Conservation (phyloP, 2,797 vertebrate genomes). For the Mormyrops boulengeri region DNA sequence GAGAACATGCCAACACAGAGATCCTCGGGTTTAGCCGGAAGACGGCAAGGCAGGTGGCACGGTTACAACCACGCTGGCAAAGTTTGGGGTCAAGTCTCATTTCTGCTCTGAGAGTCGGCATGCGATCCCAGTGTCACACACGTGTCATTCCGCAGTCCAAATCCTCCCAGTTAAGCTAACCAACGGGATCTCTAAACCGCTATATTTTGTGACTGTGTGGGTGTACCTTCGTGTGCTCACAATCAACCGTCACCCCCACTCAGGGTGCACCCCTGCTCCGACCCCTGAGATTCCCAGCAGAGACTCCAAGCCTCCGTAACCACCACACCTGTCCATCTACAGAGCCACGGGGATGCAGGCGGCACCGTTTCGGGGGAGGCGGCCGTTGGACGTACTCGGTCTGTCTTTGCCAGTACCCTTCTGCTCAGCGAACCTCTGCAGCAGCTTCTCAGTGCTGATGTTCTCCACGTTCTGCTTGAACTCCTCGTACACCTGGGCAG, state of each 20-base stretch:
- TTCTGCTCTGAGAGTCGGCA: not conserved
- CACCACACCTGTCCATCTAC: not conserved
- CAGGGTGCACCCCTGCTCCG: not conserved
- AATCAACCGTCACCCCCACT: not conserved
- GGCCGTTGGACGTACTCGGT: slow-evolving; percentile 62
- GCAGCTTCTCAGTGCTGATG: slow-evolving; percentile 76
- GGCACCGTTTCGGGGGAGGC: not conserved
- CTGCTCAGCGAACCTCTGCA: slow-evolving; percentile 80
- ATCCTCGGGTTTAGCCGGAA: not conserved
- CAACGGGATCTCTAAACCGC: not conserved
- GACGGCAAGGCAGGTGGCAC: too few relatives aligned
- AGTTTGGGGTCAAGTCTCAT: not conserved
- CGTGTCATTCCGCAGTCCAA: not conserved
- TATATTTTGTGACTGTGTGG: not conserved
- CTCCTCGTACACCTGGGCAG: slow-evolving; percentile 81
- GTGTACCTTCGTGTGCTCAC: not conserved
- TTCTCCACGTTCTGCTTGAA: slow-evolving; percentile 97
- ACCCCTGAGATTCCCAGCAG: not conserved
- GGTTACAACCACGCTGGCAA: not conserved
- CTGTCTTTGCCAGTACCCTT: slow-evolving; percentile 83
- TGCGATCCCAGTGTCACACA: not conserved
- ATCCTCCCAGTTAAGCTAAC: not conserved
- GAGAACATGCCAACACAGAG: not conserved
- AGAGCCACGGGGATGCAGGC: not conserved
- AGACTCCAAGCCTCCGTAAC: not conserved